phyloP scores from a whole-genome alignment of 2,797 vertebrate genomes.

The Okamejei kenojei region DNA sequence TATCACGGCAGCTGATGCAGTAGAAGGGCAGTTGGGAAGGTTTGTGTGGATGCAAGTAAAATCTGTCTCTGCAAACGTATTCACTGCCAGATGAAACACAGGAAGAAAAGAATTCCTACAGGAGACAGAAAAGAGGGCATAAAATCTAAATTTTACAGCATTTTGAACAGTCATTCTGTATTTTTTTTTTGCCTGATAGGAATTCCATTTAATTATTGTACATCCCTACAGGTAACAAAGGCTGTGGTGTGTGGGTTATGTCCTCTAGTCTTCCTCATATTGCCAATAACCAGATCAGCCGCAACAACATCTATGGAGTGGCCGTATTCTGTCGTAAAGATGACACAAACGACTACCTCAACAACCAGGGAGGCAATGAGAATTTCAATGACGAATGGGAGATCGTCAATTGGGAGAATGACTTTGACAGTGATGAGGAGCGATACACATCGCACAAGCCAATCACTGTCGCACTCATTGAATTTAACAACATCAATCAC shows the following conservation, averaged over 20 bases:
- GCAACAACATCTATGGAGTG: conserved; percentile 79
- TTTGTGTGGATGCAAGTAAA: not conserved
- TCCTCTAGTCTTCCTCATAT: conserved; percentile 83
- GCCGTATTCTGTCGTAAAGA: conserved; percentile 83
- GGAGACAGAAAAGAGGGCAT: not conserved
- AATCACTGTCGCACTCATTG: conserved; percentile 72
- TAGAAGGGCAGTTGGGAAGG: not conserved
- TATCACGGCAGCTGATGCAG: not conserved
- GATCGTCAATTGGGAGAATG: conserved; percentile 71
- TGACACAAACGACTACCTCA: conserved; percentile 59
- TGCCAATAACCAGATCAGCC: conserved; percentile 73
- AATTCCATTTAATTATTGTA: conserved; percentile 16
- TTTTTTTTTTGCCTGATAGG: not conserved
- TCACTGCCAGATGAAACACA: not conserved
- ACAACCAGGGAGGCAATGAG: conserved; percentile 64
- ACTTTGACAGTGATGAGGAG: conserved; percentile 77
- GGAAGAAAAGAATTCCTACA: not conserved
- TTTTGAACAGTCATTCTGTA: not conserved
- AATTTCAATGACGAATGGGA: conserved; percentile 81
- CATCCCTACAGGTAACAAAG: conserved; percentile 70
- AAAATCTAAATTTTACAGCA: not conserved
- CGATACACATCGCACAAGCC: conserved; percentile 60
- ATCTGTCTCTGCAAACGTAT: not conserved
- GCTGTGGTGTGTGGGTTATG: conserved; percentile 86
- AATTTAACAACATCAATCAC: conserved; percentile 77